A percentile compares a stretch with the other conserved stretches of the same genome.
Conservation (phyloP, 2,888 invertebrate species). For the Deilephila elpenor region DNA sequence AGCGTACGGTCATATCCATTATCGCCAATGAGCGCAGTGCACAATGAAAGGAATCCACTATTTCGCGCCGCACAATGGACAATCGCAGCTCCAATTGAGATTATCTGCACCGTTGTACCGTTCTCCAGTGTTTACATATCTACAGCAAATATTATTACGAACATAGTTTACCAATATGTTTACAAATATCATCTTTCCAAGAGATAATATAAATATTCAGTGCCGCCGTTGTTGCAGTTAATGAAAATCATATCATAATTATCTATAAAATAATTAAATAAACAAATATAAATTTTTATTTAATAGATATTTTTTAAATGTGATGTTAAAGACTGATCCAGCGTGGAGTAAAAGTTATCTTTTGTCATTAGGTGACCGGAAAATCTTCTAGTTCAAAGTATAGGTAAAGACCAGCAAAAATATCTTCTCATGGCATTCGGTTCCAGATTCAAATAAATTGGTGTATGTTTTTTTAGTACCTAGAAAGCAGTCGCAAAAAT, state of each 20-base stretch:
- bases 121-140: background rate
- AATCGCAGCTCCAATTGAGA: slow-evolving; percentile 61
- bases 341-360: no score
- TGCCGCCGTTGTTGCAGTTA: no score
- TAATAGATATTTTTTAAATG: no score
- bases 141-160: background rate
- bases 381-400: no score
- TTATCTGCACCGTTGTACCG: slow-evolving; percentile 43
- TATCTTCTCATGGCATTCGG: no score
- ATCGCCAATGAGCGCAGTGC: slow-evolving; percentile 16
- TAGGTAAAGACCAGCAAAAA: no score
- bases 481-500: background rate
- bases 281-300: no score
- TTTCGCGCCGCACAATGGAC: slow-evolving; percentile 54
- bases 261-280: no score
- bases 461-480: background rate
- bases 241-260: no score
- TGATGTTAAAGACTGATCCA: no score
- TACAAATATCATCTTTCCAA: background rate
- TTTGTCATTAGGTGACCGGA: no score
- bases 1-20: slow-evolving; percentile 27
- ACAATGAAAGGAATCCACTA: slow-evolving; percentile 40
- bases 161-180: background rate
- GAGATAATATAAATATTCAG: background rate
- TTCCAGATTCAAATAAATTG: no score